These are phyloP conservation scores for Diaprepes abbreviatus DNA, from an alignment of 2,888 invertebrate species.

Conservation along the genomic window DNA sequence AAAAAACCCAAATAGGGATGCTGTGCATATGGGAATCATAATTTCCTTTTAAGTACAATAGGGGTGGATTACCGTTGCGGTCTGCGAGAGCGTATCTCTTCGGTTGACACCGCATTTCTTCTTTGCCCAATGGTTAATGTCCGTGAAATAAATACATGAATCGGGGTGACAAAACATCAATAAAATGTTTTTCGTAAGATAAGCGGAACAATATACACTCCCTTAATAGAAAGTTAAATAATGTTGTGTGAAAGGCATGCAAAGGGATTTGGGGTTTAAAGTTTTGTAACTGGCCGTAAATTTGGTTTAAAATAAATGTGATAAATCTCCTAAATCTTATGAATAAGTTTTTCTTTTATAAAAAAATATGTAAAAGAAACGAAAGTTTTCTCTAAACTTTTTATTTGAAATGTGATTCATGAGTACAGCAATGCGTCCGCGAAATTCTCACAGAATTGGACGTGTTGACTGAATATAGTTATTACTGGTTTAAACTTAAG, in stretches of 20 bases:
- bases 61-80: slow-evolving; percentile 40
- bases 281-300: no score
- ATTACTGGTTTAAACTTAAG: no score
- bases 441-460: no score
- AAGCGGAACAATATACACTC: slow-evolving; percentile 38
- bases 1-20: slow-evolving; percentile 32
- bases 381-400: no score
- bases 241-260: neutral
- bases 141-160: slow-evolving; percentile 56
- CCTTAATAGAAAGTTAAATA: slow-evolving; percentile 48
- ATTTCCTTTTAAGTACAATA: slow-evolving; percentile 49
- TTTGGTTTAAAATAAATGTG: no score
- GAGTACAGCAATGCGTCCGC: no score
- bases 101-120: slow-evolving; percentile 47
- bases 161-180: slow-evolving; percentile 53
- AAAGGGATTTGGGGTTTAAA: slow-evolving; percentile 22
- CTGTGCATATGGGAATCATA: slow-evolving; percentile 53
- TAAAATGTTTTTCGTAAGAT: slow-evolving; percentile 45
- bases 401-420: no score
- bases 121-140: slow-evolving; percentile 44
- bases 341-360: no score
- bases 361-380: no score
- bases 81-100: slow-evolving; percentile 39
- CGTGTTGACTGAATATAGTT: no score
- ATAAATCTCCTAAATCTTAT: no score